These are phyloP conservation scores for Cosmia trapezina DNA, from an alignment of 2,888 invertebrate species.

Conservation along the genomic window DNA sequence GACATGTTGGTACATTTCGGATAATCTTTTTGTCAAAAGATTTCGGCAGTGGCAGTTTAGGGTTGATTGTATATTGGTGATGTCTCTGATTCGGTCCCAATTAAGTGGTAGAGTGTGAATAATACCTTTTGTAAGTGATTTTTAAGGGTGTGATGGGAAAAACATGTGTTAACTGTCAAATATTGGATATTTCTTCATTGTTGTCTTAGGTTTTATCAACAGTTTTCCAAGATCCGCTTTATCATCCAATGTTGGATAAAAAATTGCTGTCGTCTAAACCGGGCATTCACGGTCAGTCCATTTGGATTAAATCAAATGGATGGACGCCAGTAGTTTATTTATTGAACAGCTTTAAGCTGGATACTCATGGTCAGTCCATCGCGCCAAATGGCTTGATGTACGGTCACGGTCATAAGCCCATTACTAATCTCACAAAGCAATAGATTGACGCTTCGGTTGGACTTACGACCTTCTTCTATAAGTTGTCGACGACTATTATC, in stretches of 20 bases:
- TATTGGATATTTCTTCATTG: background rate
- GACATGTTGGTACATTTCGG: constrained; percentile 74
- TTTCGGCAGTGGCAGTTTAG: constrained; percentile 43
- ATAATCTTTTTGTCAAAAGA: constrained; percentile 60
- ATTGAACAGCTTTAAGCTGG: no score
- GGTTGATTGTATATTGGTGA: constrained; percentile 42
- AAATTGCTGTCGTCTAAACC: background rate
- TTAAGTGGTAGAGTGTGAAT: constrained; percentile 51
- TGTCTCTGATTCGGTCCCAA: constrained; percentile 41
- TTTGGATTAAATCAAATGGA: no score
- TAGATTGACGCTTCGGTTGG: no score
- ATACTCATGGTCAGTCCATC: no score
- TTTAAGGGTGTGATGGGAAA: constrained; percentile 42
- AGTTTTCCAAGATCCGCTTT: background rate
- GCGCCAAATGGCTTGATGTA: no score
- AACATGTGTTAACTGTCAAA: background rate
- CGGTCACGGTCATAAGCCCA: no score
- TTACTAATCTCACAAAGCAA: no score
- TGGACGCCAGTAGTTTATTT: no score
- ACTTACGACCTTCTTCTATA: no score
- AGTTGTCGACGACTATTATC: no score
- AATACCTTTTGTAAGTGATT: constrained; percentile 47
- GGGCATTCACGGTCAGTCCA: no score
- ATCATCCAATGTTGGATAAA: background rate
- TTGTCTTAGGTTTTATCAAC: background rate